phyloP scores from a whole-genome alignment of 64 coral and sea anemone genomes.

The Pachyseris speciosa region DNA sequence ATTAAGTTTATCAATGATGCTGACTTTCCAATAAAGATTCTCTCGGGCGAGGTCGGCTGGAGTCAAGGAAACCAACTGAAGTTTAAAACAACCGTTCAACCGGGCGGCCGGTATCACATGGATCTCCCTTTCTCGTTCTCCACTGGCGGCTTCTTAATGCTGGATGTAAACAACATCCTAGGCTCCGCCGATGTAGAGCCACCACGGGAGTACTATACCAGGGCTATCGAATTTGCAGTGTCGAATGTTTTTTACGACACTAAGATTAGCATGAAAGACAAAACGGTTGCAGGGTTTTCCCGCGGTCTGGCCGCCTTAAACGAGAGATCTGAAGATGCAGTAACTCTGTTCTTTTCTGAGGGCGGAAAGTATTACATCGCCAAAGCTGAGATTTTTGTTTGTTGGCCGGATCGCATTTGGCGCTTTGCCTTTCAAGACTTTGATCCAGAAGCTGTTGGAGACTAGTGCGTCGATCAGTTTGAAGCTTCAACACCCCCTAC shows the following conservation, averaged over 20 bases:
- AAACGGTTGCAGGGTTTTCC: background rate
- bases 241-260: background rate
- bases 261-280: constrained; percentile 14
- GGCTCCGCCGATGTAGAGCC: background rate
- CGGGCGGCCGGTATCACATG: background rate
- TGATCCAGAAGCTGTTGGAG: background rate
- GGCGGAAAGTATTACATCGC: background rate
- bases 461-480: too few relatives aligned
- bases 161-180: background rate
- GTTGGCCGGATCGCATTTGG: background rate
- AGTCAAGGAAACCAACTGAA: background rate
- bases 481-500: too few relatives aligned
- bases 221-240: constrained; percentile 38
- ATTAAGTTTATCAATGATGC: constrained; percentile 39
- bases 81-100: background rate
- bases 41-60: constrained; percentile 6
- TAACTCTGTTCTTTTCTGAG: constrained; percentile 5
- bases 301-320: background rate
- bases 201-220: background rate
- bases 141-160: background rate
- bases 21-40: constrained; percentile 41
- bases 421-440: constrained; percentile 28
- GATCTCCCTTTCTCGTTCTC: background rate
- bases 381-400: background rate
- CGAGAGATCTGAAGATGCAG: background rate